Evolutionary conservation across 2,113 vertebrate species (phyloP).

Genomic region (Pteropus alecto): DNA sequence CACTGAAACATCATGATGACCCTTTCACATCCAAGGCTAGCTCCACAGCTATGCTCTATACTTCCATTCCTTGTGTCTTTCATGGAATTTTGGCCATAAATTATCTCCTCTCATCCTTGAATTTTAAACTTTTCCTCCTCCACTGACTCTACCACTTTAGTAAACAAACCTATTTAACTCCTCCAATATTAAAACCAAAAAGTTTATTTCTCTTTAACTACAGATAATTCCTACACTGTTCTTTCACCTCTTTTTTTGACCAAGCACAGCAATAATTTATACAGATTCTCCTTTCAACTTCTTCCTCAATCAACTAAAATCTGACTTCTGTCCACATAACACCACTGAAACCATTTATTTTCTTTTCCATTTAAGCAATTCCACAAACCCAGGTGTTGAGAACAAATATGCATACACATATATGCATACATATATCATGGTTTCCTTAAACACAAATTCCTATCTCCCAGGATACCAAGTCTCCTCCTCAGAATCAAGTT

Average conservation of each 20-base stretch:
- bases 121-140: not conserved
- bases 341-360: not conserved
- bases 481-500: not conserved
- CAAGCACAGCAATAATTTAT: not conserved
- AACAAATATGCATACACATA: not conserved
- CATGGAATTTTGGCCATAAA: not conserved
- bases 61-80: not conserved
- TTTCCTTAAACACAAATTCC: slow-evolving; percentile 17
- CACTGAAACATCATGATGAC: not conserved
- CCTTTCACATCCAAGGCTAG: not conserved
- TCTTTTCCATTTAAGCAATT: not conserved
- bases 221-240: not conserved
- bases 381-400: not conserved
- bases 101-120: not conserved
- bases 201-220: not conserved
- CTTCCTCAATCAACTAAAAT: not conserved
- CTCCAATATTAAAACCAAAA: not conserved
- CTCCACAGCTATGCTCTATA: not conserved
- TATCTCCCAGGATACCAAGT: not conserved
- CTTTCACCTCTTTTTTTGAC: not conserved
- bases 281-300: not conserved
- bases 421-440: not conserved
- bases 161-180: not conserved
- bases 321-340: not conserved
- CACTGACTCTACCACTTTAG: not conserved